Evolutionary conservation across 2,797 vertebrate species (phyloP).

Genomic region (Hapalemur alaotrensis): DNA sequence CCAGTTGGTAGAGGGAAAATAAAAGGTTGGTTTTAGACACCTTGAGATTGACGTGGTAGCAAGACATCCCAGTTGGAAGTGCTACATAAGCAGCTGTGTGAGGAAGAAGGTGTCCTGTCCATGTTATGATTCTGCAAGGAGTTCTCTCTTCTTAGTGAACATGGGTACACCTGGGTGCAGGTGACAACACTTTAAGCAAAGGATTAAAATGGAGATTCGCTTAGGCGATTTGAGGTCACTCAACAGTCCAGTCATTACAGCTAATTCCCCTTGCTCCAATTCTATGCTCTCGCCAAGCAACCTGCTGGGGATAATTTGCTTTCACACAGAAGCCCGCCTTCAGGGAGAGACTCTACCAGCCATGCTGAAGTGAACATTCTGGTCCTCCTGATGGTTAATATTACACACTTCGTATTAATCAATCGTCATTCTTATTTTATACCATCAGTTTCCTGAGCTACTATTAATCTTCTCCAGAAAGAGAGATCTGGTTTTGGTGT

Average conservation of each 20-base stretch:
- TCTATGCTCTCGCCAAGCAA: constrained; percentile 30
- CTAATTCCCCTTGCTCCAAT: constrained; percentile 50
- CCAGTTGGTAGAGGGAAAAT: background rate
- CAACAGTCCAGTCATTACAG: constrained; percentile 4
- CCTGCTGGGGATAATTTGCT: constrained; percentile 30
- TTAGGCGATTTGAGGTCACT: background rate
- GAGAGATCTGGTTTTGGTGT: background rate
- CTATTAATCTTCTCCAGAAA: background rate
- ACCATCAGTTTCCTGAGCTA: background rate
- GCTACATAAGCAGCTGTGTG: background rate
- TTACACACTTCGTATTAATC: constrained; percentile 1
- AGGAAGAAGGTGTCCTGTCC: background rate
- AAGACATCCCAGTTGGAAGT: background rate
- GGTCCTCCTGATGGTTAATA: background rate
- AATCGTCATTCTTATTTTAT: background rate
- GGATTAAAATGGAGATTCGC: constrained; percentile 5
- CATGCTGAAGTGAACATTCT: constrained; percentile 13
- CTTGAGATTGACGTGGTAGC: background rate
- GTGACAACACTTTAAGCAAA: background rate
- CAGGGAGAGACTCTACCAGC: background rate
- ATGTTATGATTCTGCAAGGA: background rate
- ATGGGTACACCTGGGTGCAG: background rate
- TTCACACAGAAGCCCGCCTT: constrained; percentile 41
- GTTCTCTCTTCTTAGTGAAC: background rate
- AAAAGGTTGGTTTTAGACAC: background rate